Evolutionary conservation across 2,113 vertebrate species (phyloP), one percentile per base, ranked within the genome.

Genomic region (Ancistrus triradiatus): DNA sequence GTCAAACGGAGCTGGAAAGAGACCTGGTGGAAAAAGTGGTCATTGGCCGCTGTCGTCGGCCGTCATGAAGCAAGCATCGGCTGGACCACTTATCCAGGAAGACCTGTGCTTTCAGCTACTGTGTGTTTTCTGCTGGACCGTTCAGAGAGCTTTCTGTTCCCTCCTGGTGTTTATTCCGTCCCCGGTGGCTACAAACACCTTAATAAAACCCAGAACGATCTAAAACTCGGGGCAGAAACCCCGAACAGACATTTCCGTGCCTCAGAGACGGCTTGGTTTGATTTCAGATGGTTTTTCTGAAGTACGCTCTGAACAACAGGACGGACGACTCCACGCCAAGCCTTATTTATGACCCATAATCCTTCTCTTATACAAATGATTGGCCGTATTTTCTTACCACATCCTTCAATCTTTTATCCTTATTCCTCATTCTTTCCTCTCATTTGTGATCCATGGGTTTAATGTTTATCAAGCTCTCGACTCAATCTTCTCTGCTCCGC

Each of bases 91-190:
- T 28, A 24, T 46, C 37, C 50, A 17, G 19, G 13, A 10, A 19
- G 4, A 24, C 53, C 3, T 49, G 37, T 57, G 35, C 44, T 53
- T 59, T 28, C 55, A 59, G 19, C 38, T 44, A 50, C 33, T 19
- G 52, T 73, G 55, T 38, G 49, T 35, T 48, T 68, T 64, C 59
- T 61, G 63, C 50, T 33, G n/a, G 22, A 37, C 17, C n/a, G 42
- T 17, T 63, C 40, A 25, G 11, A 47, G 13, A 6, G 28, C 15
- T 24, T 33, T 14, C 8, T 37, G n/a, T 17, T 52, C 40, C 50
- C 50, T 44, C 43, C 14, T 6, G 7, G 8, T 21, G 11, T 48
- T 43, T 25, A 35, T 15, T 46, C 18, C 13, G 33, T 46, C n/a
- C 48, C 40, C 19, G 7, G 35, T 25, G 42, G 47, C 27, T 50